Base-by-base conservation (phyloP, 1,140 invertebrate species). In the Euwallacea fornicatus region DNA sequence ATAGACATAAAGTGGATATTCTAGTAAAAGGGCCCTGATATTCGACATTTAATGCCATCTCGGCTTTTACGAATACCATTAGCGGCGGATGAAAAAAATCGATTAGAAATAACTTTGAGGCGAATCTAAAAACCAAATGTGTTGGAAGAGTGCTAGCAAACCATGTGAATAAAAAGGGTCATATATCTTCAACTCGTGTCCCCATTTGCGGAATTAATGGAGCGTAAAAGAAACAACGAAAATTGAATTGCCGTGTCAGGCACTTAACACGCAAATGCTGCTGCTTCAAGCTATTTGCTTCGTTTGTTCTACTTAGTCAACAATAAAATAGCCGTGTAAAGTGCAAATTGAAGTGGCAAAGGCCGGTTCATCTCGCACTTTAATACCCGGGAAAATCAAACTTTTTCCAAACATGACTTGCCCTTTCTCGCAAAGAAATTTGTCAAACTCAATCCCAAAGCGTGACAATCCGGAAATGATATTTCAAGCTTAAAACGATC, bases 401-500 rank as follows among this genome's bases (percentile, higher is more conserved):
- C 13, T 50, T 50, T 56, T 21, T 56, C 16, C 16, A 16, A 15
- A 13, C n/a, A 16, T 56, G 54, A 56, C 54, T 56, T 9, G 54
- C n/a, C 54, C 16, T 41, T 59, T 59, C 56, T 11, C 7, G n/a
- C 8, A 2, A 42, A 11, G n/a, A 41, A 63, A 63, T 63, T 63
- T 63, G 61, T 63, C 61, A 63, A 59, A 13, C 42, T 10, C 42
- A 16, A 41, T 63, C 13, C 42, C 7, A 44, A 63, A 41, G 61
- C 44, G 13, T 63, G 44, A 47, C 47, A 65, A 65, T 46, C 15
- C 65, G 53, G 44, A 42, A 66, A 33, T 58, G 55, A 58, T 58
- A 66, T 66, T 58, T 46, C 54, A 66, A 54, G 42, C 42, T 58
- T 43, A 58, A 56, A 42, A 42, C 15, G 53, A 33, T 33, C 47